Conservation (phyloP, 2,797 vertebrate genomes). For the Channa striata region DNA sequence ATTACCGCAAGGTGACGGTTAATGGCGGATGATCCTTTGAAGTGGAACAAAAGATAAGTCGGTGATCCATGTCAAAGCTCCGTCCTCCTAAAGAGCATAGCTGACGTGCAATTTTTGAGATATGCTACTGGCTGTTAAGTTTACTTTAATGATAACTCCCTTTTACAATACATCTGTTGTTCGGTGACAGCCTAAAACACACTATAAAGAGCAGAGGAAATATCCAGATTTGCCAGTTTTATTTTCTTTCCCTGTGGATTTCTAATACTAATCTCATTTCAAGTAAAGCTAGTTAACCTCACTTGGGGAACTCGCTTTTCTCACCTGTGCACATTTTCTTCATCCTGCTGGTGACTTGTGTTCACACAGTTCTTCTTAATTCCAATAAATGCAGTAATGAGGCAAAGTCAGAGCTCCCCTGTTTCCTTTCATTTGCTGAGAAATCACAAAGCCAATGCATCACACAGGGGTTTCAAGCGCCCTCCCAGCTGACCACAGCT, state of each 20-base stretch:
- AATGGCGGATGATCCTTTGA: slow-evolving; percentile 67
- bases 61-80: slow-evolving; percentile 52
- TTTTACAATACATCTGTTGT: slow-evolving; percentile 15
- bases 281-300: slow-evolving; percentile 26
- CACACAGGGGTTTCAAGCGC: slow-evolving; percentile 66
- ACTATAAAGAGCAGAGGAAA: slow-evolving; percentile 7
- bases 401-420: slow-evolving; percentile 63
- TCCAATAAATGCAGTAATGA: slow-evolving; percentile 64
- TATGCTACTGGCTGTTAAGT: slow-evolving; percentile 10
- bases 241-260: slow-evolving; percentile 14
- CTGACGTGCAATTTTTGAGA: slow-evolving; percentile 21
- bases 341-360: slow-evolving; percentile 11
- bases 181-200: neutral
- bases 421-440: slow-evolving; percentile 73
- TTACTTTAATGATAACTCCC: slow-evolving; percentile 16
- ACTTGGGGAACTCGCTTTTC: slow-evolving; percentile 11
- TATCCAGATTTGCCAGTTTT: neutral
- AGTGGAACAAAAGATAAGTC: slow-evolving; percentile 64
- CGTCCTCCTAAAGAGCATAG: slow-evolving; percentile 23
- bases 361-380: slow-evolving; percentile 44
- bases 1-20: slow-evolving; percentile 54
- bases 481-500: slow-evolving; percentile 76
- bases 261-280: slow-evolving; percentile 12
- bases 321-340: slow-evolving; percentile 16
- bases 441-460: slow-evolving; percentile 74